phyloP scores from a whole-genome alignment of 2,113 vertebrate species.

The Dromiciops gliroides region DNA sequence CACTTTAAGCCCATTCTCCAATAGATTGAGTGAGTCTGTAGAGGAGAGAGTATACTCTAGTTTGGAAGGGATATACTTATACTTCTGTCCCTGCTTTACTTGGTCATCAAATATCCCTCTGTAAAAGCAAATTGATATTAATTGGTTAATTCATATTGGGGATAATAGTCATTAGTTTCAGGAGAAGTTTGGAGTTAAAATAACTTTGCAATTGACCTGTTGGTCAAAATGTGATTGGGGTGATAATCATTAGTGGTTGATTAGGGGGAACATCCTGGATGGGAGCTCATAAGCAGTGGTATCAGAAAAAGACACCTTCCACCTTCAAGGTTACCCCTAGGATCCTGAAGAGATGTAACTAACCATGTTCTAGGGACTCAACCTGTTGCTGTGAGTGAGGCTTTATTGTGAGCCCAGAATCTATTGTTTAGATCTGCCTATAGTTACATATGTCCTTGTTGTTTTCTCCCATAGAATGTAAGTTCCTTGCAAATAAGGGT shows the following conservation, averaged over 20 bases:
- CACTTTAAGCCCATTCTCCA: neutral
- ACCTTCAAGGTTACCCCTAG: neutral
- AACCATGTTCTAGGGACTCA: neutral
- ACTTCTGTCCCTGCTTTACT: neutral
- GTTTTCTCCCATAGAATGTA: neutral
- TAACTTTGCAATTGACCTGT: neutral
- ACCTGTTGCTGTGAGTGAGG: neutral
- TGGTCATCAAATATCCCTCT: neutral
- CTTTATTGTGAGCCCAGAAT: neutral
- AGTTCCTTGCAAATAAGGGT: neutral
- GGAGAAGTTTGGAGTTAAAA: neutral
- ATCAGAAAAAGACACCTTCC: neutral
- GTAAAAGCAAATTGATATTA: neutral
- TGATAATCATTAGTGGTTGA: neutral
- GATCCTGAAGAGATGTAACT: neutral
- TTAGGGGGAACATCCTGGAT: neutral
- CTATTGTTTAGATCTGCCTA: neutral
- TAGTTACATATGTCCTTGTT: neutral
- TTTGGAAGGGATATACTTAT: neutral
- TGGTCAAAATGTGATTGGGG: neutral
- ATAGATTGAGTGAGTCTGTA: neutral
- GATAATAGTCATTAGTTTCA: neutral
- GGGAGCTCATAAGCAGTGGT: neutral
- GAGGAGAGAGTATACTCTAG: neutral
- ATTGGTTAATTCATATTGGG: neutral